Evolutionary conservation across 1,140 invertebrate genomes (phyloP), one percentile per base, ranked within the genome.

Genomic region (Pogonomyrmex californicus): DNA sequence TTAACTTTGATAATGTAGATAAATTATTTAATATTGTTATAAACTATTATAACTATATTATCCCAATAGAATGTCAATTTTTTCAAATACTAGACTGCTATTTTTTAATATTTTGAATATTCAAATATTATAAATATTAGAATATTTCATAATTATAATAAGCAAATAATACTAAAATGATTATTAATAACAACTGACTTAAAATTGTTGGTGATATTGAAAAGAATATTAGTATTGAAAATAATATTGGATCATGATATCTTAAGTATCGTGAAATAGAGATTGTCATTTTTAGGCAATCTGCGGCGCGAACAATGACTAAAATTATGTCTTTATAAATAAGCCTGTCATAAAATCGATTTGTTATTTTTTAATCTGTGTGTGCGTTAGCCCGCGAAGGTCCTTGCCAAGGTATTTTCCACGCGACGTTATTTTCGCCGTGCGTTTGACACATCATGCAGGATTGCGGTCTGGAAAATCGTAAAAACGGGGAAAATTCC

Each of bases 391-490:
- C 33, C 33, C 79, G 68, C 68, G 79, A 83, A 83, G 79, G 68
- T 83, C 63, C 47, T 75, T 73, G 79, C 41, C 54, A 68, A 38
- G 79, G 1, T 83, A 83, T 83, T 83, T 83, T 83, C 68, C 68
- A 17, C 79, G 54, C 68, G 54, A 41, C 68, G 79, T 68, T 83
- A 83, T 83, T 83, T 83, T 83, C 68, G 44, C 79, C 56, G 68
- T 73, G 68, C 68, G 79, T 83, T 83, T 83, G 68, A 83, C 41
- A 83, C 66, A 83, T 83, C 51, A 62, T 60, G 68, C 54, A 83
- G 68, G 54, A 75, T 60, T 75, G 68, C 44, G 65, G 63, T 70
- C 49, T 44, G 78, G 78, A 47, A 70, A 70, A 73, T 30, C 33
- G 68, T 36, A n/a, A 38, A 60, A 82, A 73, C 30, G 17, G 54